Conservation (phyloP, 2,797 vertebrate genomes). For the Ptychobarbus kaznakovi region DNA sequence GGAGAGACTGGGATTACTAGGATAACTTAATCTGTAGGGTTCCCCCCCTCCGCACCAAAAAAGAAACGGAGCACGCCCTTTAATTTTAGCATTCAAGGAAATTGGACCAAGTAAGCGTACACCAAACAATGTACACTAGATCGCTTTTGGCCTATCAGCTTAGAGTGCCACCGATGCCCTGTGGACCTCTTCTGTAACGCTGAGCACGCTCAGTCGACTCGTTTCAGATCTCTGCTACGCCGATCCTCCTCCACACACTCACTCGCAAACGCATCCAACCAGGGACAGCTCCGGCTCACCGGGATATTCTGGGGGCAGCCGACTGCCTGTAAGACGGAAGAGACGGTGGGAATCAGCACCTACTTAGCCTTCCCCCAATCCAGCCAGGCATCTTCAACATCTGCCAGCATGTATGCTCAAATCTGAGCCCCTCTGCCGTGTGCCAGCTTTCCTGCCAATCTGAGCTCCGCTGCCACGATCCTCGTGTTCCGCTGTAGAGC, state of each 20-base stretch:
- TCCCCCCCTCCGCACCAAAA: constrained; percentile 9
- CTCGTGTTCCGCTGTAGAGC: constrained; percentile 53
- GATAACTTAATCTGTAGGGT: constrained; percentile 73
- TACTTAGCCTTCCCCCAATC: constrained; percentile 20
- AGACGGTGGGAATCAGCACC: constrained; percentile 16
- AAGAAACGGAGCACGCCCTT: constrained; percentile 70
- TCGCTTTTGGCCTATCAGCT: constrained; percentile 78
- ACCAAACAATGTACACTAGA: constrained; percentile 75
- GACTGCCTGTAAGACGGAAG: constrained; percentile 30
- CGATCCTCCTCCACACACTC: constrained; percentile 45
- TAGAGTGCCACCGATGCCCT: constrained; percentile 73
- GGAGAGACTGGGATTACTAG: constrained; percentile 74
- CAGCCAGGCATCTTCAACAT: constrained; percentile 56
- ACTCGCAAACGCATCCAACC: constrained; percentile 29
- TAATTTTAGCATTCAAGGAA: constrained; percentile 75
- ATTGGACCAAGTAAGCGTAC: constrained; percentile 70
- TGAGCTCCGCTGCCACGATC: constrained; percentile 57
- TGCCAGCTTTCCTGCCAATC: constrained; percentile 55
- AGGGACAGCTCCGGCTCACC: constrained; percentile 40
- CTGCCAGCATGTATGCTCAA: constrained; percentile 62
- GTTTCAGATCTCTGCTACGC: constrained; percentile 66
- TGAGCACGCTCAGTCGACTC: constrained; percentile 74
- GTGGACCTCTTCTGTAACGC: constrained; percentile 74
- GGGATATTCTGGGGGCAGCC: constrained; percentile 30
- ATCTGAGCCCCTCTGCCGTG: constrained; percentile 37